A percentile compares a stretch with the other conserved stretches of the same genome.
Evolutionary conservation across 2,113 vertebrate genomes (phyloP).

Genomic region (Chaetura pelagica): DNA sequence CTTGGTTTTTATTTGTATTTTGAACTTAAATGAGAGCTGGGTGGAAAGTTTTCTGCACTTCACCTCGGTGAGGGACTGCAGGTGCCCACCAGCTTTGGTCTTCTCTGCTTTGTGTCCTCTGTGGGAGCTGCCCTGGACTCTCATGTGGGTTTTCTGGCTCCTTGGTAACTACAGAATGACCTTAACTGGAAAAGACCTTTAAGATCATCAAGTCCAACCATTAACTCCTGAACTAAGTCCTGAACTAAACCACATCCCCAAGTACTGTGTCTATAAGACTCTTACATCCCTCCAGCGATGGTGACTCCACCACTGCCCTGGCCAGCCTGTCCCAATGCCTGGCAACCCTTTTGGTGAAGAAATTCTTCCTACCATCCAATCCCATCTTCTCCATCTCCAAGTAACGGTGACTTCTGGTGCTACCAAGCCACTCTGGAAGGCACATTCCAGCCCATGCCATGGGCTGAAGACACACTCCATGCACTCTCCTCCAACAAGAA

Average conservation of each 20-base stretch:
- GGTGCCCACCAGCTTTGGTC: background rate
- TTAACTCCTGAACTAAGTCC: too few species aligned
- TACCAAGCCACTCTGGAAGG: background rate
- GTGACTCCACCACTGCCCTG: too few species aligned
- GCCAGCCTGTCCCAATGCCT: too few species aligned
- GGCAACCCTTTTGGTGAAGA: too few species aligned
- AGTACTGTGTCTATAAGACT: too few species aligned
- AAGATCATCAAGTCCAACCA: too few species aligned
- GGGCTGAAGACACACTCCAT: background rate
- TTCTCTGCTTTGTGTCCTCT: background rate
- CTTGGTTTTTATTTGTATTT: background rate
- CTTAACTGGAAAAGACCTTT: too few species aligned
- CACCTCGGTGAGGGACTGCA: background rate
- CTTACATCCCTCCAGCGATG: too few species aligned
- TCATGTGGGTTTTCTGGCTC: background rate
- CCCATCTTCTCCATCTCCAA: background rate
- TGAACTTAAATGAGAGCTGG: background rate
- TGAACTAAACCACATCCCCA: too few species aligned
- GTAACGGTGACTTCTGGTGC: accelerated
- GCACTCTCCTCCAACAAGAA: background rate
- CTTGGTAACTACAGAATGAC: background rate
- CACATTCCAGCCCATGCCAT: accelerated
- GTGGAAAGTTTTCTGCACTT: background rate
- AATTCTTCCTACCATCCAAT: too few species aligned
- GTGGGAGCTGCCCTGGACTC: background rate